These are phyloP conservation scores for Urocolius indicus DNA, from an alignment of 2,113 vertebrate genomes.

Conservation along the genomic window DNA sequence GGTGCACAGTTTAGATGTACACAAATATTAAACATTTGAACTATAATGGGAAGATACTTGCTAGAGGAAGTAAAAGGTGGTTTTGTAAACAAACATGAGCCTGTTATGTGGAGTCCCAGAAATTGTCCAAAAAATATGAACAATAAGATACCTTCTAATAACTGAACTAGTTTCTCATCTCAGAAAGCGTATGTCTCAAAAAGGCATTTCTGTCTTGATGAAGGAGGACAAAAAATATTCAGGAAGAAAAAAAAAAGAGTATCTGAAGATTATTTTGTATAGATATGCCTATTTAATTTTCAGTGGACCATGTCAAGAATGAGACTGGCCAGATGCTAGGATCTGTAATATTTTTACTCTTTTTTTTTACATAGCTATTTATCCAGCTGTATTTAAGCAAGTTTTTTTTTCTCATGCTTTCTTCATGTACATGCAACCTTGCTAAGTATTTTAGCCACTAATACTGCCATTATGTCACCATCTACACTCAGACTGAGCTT, in stretches of 20 bases:
- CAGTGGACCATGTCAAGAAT: not conserved
- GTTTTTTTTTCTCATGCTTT: not conserved
- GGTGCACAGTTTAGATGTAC: not conserved
- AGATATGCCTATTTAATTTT: slow-evolving; percentile 4
- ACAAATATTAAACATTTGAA: not conserved
- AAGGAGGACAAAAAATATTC: not conserved
- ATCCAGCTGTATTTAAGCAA: not conserved
- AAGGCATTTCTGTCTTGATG: not conserved
- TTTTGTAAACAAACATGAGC: not conserved
- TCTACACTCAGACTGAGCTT: not conserved
- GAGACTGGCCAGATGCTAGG: not conserved
- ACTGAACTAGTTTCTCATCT: not conserved
- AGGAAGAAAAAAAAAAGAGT: not conserved
- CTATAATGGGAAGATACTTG: not conserved
- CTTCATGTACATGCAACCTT: not conserved
- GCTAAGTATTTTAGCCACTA: not conserved
- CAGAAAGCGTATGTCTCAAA: not conserved
- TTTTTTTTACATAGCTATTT: not conserved
- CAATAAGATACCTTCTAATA: not conserved
- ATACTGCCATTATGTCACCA: not conserved
- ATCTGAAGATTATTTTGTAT: not conserved
- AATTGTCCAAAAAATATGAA: not conserved
- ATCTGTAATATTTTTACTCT: not conserved
- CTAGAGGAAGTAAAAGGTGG: not conserved
- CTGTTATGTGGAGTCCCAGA: not conserved